Percentiles rank a stretch among this genome's conserved stretches.
phyloP scores from a whole-genome alignment of 2,888 invertebrate genomes.

The Lagria hirta region DNA sequence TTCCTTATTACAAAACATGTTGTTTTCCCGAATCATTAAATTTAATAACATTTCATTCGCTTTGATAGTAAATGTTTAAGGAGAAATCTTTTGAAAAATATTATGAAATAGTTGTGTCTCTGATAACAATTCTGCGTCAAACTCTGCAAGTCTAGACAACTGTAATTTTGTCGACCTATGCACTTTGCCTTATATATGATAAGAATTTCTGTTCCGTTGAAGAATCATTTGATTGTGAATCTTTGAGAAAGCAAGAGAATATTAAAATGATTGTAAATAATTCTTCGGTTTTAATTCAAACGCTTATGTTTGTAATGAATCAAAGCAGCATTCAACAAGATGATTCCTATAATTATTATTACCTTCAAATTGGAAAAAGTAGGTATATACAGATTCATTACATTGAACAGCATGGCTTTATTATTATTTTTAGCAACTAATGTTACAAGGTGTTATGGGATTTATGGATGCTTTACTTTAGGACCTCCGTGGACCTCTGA shows the following conservation, averaged over 20 bases:
- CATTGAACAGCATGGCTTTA: too few species aligned
- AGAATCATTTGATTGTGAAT: slow-evolving; percentile 17
- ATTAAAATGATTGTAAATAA: slow-evolving; percentile 39
- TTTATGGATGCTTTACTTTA: slow-evolving; percentile 80
- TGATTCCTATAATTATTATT: slow-evolving; percentile 51
- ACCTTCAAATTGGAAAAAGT: slow-evolving; percentile 52
- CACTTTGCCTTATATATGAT: slow-evolving; percentile 39
- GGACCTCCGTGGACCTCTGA: slow-evolving; percentile 77
- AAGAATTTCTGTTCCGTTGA: slow-evolving; percentile 31
- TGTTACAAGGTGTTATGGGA: slow-evolving; percentile 68
- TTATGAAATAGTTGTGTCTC: too few species aligned
- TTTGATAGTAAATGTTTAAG: too few species aligned
- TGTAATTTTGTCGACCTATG: slow-evolving; percentile 34
- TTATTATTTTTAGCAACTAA: slow-evolving; percentile 43
- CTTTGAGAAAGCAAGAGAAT: too few species aligned
- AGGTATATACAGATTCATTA: slow-evolving; percentile 24
- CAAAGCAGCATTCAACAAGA: slow-evolving; percentile 44
- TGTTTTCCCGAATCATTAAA: too few species aligned
- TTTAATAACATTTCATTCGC: too few species aligned
- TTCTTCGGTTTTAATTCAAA: slow-evolving; percentile 44
- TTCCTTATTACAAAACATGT: too few species aligned
- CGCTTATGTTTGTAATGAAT: slow-evolving; percentile 47
- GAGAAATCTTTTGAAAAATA: too few species aligned
- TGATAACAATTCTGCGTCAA: slow-evolving; percentile 13
- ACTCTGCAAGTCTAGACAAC: slow-evolving; percentile 11